Base-by-base conservation (phyloP, 2,797 vertebrate species). In the Spinus pinus region DNA sequence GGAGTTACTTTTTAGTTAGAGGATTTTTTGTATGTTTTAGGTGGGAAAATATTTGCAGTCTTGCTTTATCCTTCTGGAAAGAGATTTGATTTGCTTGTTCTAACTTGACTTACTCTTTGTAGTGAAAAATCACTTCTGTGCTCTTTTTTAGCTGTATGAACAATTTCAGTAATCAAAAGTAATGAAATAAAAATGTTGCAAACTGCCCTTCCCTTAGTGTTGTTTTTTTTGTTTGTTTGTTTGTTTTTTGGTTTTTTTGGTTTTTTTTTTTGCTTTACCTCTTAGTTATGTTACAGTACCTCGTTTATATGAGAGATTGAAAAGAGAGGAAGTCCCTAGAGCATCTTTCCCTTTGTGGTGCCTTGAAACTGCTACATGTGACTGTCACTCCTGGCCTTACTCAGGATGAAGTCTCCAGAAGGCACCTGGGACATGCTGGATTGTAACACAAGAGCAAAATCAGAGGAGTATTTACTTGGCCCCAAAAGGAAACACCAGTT, bases 321-420 rank as follows among this genome's bases (percentile, higher is more conserved):
- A 71, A 56, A 85, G 25, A 58, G 15, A 88, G 24, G 35, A 51
- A 8, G 21, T 79, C 16, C 28, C 14, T 85, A 14, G 46, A 60
- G 23, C 4, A 5, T 50, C 47, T 66, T n/a, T 47, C 25, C 7
- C 21, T 31, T 89, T 69, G 49, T 1, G 1, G 31, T 4, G 2
- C 1, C 1, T 60, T 3, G 8, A 46, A 78, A 73, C 3, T 11
- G 33, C 21, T 46, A 3, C 1, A 0, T 44, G 30, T 4, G 7
- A 28, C 47, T 67, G 31, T 70, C 1, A 0, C 37, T 90, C 12
- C n/a, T 62, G 44, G 15, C 28, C n/a, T 42, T 54, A 58, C 0
- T 50, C 37, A 6, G 7, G 20, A 8, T 30, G 37, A 61, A 53
- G 22, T 69, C 70, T 83, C 41, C n/a, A 44, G 46, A 57, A 80